Evolutionary conservation across 1,140 invertebrate species (phyloP).

Genomic region (Hylyphantes graminicola): DNA sequence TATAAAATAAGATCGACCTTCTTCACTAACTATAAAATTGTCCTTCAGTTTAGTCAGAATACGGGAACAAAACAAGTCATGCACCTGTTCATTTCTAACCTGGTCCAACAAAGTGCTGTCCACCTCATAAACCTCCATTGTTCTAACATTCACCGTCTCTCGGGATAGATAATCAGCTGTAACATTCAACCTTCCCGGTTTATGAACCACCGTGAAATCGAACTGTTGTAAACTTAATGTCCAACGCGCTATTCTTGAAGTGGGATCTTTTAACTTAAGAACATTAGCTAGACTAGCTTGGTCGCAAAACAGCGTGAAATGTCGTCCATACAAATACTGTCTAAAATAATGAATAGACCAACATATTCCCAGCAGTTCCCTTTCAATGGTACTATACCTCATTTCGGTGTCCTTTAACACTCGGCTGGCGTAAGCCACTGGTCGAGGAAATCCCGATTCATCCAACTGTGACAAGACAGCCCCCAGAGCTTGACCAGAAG

Average conservation of each 20-base stretch:
- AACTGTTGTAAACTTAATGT: neutral
- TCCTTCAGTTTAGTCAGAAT: no score
- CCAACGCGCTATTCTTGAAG: neutral
- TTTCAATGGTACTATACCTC: neutral
- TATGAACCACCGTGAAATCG: neutral
- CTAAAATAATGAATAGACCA: neutral
- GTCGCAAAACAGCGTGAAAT: constrained; percentile 7
- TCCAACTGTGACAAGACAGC: neutral
- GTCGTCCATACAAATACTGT: neutral
- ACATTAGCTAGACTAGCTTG: neutral
- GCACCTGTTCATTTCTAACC: no score
- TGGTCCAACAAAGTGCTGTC: no score
- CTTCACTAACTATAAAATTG: no score
- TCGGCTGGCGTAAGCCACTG: neutral
- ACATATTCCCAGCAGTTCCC: neutral
- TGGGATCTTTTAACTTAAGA: neutral
- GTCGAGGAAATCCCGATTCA: neutral
- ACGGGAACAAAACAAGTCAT: no score
- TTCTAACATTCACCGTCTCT: no score
- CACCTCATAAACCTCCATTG: no score
- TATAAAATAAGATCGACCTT: no score
- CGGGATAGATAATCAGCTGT: neutral
- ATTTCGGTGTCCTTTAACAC: neutral
- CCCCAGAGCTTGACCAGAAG: neutral
- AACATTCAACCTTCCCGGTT: neutral